Base-by-base conservation (phyloP, 2,113 vertebrate species). In the Barnardius zonarius region DNA sequence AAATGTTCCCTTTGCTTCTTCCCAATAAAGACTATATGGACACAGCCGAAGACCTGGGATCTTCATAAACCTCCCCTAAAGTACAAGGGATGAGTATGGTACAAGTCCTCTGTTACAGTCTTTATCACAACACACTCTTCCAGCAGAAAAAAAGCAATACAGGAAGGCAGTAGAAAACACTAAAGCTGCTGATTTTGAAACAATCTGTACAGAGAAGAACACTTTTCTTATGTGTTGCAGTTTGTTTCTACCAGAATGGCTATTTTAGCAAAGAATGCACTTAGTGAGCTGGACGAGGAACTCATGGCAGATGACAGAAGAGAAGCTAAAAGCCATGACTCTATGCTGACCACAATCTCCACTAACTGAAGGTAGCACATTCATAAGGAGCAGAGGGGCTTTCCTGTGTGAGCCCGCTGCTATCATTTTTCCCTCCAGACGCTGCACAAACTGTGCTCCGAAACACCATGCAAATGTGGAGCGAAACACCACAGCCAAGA, bases 331-430 rank as follows among this genome's bases (percentile, higher is more conserved):
- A 85, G 33, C 48, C 1, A 0, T 15, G 35, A 70, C 57, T 76
- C 35, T 24, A 1, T 8, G 57, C 41, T 77, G 46, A 51, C 30
- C n/a, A 18, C 1, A 1, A 35, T 30, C 59, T 44, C 43, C 52
- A 68, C 23, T 20, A 63, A 67, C 8, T 0, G 46, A 57, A 82
- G 64, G 33, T 8, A 68, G 41, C 37, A 35, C 5, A 6, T 24
- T 39, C 1, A 1, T 3, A 19, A 51, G 41, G 43, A 81, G 46
- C 4, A 2, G 35, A 41, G 24, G 9, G 25, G 17, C 23, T 55
- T 43, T 55, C 23, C 59, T 11, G 59, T 0, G 0, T 0, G 0
- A 41, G 13, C 2, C 8, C 2, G 1, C 18, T 33, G 63, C 41
- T 7, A 6, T 11, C 0, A 0, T 9, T 19, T 69, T 75, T 59